Base-by-base conservation (phyloP, 2,797 vertebrate species). In the Myiothlypis coronata region DNA sequence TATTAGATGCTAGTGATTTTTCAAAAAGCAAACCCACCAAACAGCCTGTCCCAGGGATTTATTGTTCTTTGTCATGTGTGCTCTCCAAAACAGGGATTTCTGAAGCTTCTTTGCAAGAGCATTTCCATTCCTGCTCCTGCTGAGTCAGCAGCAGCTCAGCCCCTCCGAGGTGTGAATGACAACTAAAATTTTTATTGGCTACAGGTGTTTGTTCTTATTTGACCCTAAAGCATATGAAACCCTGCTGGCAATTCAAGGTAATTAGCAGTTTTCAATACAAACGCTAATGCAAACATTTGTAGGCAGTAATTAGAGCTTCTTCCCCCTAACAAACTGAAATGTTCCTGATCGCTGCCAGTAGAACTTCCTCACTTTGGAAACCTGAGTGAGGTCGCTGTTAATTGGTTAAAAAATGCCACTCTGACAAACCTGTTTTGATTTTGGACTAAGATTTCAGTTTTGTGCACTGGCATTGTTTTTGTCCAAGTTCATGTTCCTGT, bases 151-250 rank as follows among this genome's bases (percentile, higher is more conserved):
- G 60, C 53, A 78, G 22, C 20, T 89, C 50, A 46, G 41, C 49
- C 78, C 80, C 91, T 95, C 32, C 1, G 12, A 65, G 32, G 12
- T 30, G 21, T 59, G 43, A 80, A 60, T 63, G 75, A 77, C 71
- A 94, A 19, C 37, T 50, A 7, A 35, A 47, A 43, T 91, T 89
- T 92, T 93, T 85, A 70, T 89, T 71, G 41, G 53, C 46, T 88
- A 93, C 89, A 94, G 94, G 91, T 96, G 94, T 94, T 94, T 78
- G 57, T 77, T 56, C 44, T 50, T 52, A 32, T 92, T 92, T 94
- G 60, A 85, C 89, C 89, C 82, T 69, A 61, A 94, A 95, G 76
- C 84, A 37, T 59, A 47, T 39, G 55, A 57, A 83, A 65, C 76
- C n/a, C 69, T 93, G 72, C 37, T 64, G 57, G 91, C 46, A 77